Evolutionary conservation across 2,888 invertebrate genomes (phyloP).

Genomic region (Ceraclea dissimilis): DNA sequence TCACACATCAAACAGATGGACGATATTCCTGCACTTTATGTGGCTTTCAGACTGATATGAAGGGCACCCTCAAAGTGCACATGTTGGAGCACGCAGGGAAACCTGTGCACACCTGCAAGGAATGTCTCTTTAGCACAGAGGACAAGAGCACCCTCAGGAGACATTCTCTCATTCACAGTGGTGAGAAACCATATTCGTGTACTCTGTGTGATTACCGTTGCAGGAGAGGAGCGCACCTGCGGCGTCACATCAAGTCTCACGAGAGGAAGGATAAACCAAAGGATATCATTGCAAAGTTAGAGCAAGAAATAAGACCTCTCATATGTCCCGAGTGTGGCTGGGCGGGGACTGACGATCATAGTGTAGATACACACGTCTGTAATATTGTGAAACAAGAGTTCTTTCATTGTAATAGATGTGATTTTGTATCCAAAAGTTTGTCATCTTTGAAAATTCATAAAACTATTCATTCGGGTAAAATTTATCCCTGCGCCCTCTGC

Average conservation of each 20-base stretch:
- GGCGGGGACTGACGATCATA: neutral
- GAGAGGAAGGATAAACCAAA: constrained; percentile 8
- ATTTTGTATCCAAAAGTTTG: neutral
- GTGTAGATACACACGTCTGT: constrained; percentile 3
- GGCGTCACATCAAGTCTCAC: constrained; percentile 13
- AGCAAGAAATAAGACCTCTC: constrained; percentile 6
- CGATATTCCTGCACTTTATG: constrained; percentile 5
- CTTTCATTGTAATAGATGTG: constrained; percentile 10
- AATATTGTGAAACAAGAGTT: neutral
- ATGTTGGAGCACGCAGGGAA: constrained; percentile 7
- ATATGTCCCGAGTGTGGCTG: constrained; percentile 8
- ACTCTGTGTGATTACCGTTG: constrained; percentile 12
- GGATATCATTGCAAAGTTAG: neutral
- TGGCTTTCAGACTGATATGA: constrained; percentile 3
- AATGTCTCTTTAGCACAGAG: constrained; percentile 8
- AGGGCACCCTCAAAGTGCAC: constrained; percentile 1
- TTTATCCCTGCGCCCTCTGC: constrained; percentile 4
- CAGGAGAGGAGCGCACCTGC: constrained; percentile 7
- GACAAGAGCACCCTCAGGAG: constrained; percentile 6
- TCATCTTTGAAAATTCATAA: constrained; percentile 4
- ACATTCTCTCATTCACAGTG: constrained; percentile 13
- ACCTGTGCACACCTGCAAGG: constrained; percentile 6
- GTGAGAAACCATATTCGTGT: constrained; percentile 9
- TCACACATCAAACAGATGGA: constrained; percentile 1
- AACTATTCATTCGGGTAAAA: constrained; percentile 2